A percentile compares a stretch with the other conserved stretches of the same genome.
Evolutionary conservation across 2,797 vertebrate species (phyloP).

Genomic region (Hapalemur alaotrensis): DNA sequence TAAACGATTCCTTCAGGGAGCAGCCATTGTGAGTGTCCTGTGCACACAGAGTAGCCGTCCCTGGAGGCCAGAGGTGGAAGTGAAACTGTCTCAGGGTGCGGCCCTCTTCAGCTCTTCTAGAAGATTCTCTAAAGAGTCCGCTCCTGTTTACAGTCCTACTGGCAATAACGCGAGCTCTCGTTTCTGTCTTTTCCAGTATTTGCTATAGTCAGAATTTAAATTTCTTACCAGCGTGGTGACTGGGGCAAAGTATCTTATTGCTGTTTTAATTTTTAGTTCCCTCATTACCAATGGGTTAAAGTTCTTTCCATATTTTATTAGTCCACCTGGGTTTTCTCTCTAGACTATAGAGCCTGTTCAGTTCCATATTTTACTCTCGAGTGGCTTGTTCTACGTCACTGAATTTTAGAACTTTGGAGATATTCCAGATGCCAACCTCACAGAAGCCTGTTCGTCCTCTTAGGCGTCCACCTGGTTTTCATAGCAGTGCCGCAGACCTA

Average conservation of each 20-base stretch:
- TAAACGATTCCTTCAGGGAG: not conserved
- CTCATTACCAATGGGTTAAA: not conserved
- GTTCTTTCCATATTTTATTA: too few relatives aligned
- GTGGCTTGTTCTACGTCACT: not conserved
- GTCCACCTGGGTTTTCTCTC: not conserved
- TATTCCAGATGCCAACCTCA: not conserved
- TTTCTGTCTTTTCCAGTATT: too few relatives aligned
- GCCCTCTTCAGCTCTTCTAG: not conserved
- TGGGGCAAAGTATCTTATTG: not conserved
- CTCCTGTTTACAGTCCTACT: not conserved
- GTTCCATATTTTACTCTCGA: rapidly evolving
- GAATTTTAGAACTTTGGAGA: not conserved
- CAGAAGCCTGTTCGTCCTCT: not conserved
- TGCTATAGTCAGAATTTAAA: not conserved
- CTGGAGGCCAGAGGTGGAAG: rapidly evolving
- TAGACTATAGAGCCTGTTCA: not conserved
- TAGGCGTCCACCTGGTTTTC: not conserved
- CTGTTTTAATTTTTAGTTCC: not conserved
- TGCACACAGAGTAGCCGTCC: not conserved
- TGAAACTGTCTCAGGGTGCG: rapidly evolving
- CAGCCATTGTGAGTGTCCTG: not conserved
- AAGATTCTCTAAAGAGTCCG: not conserved
- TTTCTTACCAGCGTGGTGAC: not conserved
- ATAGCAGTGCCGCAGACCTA: not conserved
- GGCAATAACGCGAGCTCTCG: not conserved